A percentile compares a stretch with the other conserved stretches of the same genome.
Conservation (phyloP, 2,888 invertebrate genomes). For the Macropis europaea region DNA sequence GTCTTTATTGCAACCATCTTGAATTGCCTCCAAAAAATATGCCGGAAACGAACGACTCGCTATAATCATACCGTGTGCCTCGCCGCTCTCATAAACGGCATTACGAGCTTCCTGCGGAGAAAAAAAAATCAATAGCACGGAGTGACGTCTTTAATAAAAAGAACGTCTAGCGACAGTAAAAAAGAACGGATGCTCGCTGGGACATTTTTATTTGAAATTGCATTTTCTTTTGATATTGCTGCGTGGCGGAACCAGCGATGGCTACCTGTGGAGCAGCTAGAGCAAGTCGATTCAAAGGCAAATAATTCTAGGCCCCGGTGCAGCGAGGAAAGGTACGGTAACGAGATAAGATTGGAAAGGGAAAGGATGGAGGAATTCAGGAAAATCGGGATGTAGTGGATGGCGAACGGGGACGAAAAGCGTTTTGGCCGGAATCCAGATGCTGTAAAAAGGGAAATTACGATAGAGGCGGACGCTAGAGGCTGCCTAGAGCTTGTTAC, state of each 20-base stretch:
- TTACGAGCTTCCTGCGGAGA: too few species aligned
- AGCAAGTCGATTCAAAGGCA: conserved; percentile 40
- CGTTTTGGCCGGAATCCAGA: conserved; percentile 47
- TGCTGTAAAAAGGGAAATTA: conserved; percentile 41
- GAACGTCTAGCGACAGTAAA: too few species aligned
- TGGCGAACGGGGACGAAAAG: conserved; percentile 9
- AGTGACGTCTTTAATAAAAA: too few species aligned
- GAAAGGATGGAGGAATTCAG: background rate
- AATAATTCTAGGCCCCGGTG: conserved; percentile 31
- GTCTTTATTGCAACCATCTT: background rate
- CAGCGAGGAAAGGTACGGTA: background rate
- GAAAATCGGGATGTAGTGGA: conserved; percentile 14
- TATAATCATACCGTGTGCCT: too few species aligned
- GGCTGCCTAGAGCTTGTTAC: conserved; percentile 35
- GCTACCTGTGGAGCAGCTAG: conserved; percentile 24
- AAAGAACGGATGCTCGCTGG: too few species aligned
- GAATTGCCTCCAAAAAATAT: background rate
- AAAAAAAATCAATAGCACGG: too few species aligned
- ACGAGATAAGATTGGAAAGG: background rate
- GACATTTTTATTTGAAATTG: too few species aligned
- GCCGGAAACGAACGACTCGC: too few species aligned
- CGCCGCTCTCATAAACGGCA: too few species aligned
- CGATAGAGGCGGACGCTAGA: conserved; percentile 22
- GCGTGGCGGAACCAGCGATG: too few species aligned
- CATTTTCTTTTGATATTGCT: too few species aligned